Percentiles rank a stretch among this genome's conserved stretches.
Conservation (phyloP, 2,113 vertebrate genomes). For the Elephantulus edwardii region DNA sequence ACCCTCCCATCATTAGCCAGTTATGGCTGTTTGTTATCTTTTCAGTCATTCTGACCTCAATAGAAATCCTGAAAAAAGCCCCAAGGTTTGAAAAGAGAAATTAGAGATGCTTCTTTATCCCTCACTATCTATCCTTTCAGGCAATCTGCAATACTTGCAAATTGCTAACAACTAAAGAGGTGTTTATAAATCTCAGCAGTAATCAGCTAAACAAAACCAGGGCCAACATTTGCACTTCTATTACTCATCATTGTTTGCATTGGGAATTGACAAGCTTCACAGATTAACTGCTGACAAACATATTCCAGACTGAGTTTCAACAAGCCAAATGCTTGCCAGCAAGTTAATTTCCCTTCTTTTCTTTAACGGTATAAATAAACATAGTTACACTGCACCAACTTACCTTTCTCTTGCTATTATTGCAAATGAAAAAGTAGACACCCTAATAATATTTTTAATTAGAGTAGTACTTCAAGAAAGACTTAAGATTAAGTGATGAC, state of each 20-base stretch:
- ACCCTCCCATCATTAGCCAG: background rate
- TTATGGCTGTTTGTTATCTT: background rate
- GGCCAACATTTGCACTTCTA: slow-evolving; percentile 2
- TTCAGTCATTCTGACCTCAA: background rate
- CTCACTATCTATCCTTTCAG: background rate
- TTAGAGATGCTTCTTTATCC: background rate
- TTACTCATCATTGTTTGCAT: background rate
- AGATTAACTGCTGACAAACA: background rate
- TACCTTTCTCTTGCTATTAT: background rate
- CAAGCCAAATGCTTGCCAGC: background rate
- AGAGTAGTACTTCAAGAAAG: slow-evolving; percentile 3
- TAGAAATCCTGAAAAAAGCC: background rate
- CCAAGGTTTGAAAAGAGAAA: background rate
- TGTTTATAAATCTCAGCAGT: background rate
- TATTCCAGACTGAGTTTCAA: background rate
- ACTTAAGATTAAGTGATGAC: background rate
- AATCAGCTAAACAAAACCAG: slow-evolving; percentile 28
- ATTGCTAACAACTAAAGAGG: background rate
- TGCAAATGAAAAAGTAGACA: background rate
- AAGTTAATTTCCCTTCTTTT: slow-evolving; percentile 14
- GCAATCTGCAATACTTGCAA: slow-evolving; percentile 21
- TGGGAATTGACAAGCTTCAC: slow-evolving; percentile 22
- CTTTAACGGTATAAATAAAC: background rate
- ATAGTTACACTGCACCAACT: background rate
- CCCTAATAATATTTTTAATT: background rate